phyloP scores from a whole-genome alignment of 2,113 vertebrate species.

The Xenopus tropicalis region DNA sequence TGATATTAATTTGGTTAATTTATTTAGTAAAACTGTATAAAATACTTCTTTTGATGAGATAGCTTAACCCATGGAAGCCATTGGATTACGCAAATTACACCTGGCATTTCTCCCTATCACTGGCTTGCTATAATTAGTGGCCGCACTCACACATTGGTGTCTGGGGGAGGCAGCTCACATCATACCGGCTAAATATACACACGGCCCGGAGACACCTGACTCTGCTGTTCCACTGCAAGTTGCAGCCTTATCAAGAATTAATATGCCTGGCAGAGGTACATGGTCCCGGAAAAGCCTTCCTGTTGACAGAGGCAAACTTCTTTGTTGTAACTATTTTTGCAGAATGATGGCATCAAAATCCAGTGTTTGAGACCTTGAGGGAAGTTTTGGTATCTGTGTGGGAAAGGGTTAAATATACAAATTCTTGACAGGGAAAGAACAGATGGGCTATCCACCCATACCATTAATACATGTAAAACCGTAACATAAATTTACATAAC shows the following conservation, averaged over 20 bases:
- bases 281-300: slow-evolving; percentile 12
- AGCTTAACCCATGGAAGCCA: not conserved
- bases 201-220: slow-evolving; percentile 34
- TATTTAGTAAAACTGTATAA: too few species aligned
- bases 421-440: not conserved
- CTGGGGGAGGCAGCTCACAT: slow-evolving; percentile 26
- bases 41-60: too few species aligned
- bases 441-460: too few species aligned
- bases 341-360: not conserved
- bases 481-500: too few species aligned
- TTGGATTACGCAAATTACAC: slow-evolving; percentile 31
- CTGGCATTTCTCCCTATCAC: slow-evolving; percentile 36
- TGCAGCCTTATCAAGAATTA: slow-evolving; percentile 43
- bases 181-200: slow-evolving; percentile 44
- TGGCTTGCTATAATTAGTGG: slow-evolving; percentile 38
- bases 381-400: not conserved
- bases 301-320: slow-evolving; percentile 16
- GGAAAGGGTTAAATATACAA: not conserved
- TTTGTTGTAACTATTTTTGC: slow-evolving; percentile 12
- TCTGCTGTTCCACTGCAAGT: slow-evolving; percentile 37
- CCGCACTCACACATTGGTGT: slow-evolving; percentile 32
- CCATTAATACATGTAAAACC: too few species aligned
- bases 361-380: not conserved
- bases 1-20: too few species aligned
- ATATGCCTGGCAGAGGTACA: slow-evolving; percentile 30